phyloP scores from a whole-genome alignment of 1,140 invertebrate species.

The Plutomurus gul region DNA sequence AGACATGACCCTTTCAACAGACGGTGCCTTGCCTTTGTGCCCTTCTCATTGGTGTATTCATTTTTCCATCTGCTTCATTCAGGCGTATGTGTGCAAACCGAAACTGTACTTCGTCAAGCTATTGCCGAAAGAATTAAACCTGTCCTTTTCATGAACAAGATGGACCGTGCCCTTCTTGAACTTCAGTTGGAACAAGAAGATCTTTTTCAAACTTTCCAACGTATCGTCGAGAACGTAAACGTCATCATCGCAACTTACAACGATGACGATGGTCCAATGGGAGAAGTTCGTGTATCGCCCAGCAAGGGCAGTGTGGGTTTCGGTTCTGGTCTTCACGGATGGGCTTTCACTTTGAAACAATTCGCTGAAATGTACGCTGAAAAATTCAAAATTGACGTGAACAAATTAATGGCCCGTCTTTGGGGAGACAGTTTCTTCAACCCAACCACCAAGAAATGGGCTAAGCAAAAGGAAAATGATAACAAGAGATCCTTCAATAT shows the following conservation, averaged over 20 bases:
- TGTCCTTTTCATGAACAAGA: slow-evolving; percentile 99
- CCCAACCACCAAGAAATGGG: slow-evolving; percentile 96
- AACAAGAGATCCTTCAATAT: slow-evolving; percentile 97
- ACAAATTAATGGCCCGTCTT: slow-evolving; percentile 93
- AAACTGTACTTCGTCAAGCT: slow-evolving; percentile 97
- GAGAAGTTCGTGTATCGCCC: slow-evolving; percentile 94
- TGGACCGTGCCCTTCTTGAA: slow-evolving; percentile 96
- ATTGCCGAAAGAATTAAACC: slow-evolving; percentile 99
- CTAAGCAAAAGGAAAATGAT: slow-evolving; percentile 83
- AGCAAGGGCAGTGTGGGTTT: slow-evolving; percentile 98
- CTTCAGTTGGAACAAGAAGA: slow-evolving; percentile 94
- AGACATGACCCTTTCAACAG: no score
- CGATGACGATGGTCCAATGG: slow-evolving; percentile 97
- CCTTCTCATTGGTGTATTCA: not conserved
- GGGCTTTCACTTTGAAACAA: slow-evolving; percentile 99
- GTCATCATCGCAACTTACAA: slow-evolving; percentile 99
- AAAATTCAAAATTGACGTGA: slow-evolving; percentile 97
- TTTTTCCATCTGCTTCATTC: no score
- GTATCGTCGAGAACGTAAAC: slow-evolving; percentile 99
- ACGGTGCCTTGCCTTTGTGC: no score
- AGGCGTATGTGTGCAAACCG: slow-evolving; percentile 99
- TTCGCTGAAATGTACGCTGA: slow-evolving; percentile 98
- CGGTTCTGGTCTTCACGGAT: slow-evolving; percentile 97
- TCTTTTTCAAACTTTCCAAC: slow-evolving; percentile 98
- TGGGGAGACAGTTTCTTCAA: slow-evolving; percentile 99